Evolutionary conservation across 2,888 invertebrate species (phyloP).

Genomic region (Emmelina monodactyla): DNA sequence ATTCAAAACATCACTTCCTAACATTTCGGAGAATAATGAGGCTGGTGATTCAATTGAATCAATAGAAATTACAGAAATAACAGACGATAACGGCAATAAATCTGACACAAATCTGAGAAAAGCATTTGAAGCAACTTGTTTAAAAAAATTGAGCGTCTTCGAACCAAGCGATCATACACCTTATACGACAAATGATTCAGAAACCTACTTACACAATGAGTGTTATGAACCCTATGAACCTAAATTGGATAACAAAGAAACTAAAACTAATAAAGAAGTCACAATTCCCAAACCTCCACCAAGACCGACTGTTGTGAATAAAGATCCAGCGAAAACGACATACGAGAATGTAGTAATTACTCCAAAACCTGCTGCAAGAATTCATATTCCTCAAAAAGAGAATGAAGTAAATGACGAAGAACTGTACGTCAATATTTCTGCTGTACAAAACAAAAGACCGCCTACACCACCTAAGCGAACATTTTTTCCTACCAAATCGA

Average conservation of each 20-base stretch:
- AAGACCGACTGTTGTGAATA: slow-evolving; percentile 23
- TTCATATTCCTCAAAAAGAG: slow-evolving; percentile 34
- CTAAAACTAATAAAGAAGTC: slow-evolving; percentile 15
- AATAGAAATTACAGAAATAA: slow-evolving; percentile 26
- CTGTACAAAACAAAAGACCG: slow-evolving; percentile 27
- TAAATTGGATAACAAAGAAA: slow-evolving; percentile 16
- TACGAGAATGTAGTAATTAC: slow-evolving; percentile 18
- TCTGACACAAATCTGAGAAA: slow-evolving; percentile 11
- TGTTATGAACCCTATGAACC: slow-evolving; percentile 53
- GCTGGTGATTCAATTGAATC: slow-evolving; percentile 40
- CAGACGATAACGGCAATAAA: slow-evolving; percentile 23
- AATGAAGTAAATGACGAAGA: slow-evolving; percentile 26
- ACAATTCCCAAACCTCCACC: slow-evolving; percentile 39
- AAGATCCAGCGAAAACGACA: neutral
- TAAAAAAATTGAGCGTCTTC: slow-evolving; percentile 34
- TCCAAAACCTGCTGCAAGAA: slow-evolving; percentile 47
- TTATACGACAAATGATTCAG: slow-evolving; percentile 27
- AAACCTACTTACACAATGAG: slow-evolving; percentile 42
- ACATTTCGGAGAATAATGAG: slow-evolving; percentile 57
- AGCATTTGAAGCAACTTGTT: slow-evolving; percentile 34
- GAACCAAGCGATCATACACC: slow-evolving; percentile 36
- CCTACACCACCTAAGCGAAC: slow-evolving; percentile 39
- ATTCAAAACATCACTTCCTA: slow-evolving; percentile 54
- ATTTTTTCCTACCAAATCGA: slow-evolving; percentile 21
- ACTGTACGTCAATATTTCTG: slow-evolving; percentile 45